Evolutionary conservation across 2,888 invertebrate species (phyloP).

Genomic region (Patella depressa): DNA sequence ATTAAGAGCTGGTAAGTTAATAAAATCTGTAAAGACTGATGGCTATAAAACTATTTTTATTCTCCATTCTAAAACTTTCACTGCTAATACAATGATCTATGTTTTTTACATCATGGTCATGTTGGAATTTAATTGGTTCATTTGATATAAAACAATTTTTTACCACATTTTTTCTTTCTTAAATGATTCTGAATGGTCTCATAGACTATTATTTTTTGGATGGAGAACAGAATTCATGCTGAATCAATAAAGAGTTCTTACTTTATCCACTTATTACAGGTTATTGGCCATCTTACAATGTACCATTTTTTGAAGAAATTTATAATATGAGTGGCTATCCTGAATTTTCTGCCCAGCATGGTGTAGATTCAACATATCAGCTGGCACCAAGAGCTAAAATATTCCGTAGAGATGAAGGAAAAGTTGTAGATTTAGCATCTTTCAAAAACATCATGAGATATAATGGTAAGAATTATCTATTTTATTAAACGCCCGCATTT

Average conservation of each 20-base stretch:
- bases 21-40: neutral
- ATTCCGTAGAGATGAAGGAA: slow-evolving; percentile 66
- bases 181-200: no score
- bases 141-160: no score
- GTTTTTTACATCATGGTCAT: no score
- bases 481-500: no score
- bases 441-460: slow-evolving; percentile 68
- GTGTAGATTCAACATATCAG: slow-evolving; percentile 65
- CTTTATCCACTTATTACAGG: slow-evolving; percentile 41
- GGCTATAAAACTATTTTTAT: no score
- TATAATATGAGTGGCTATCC: slow-evolving; percentile 69
- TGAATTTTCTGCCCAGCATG: slow-evolving; percentile 54
- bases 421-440: slow-evolving; percentile 54
- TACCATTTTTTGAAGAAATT: slow-evolving; percentile 67
- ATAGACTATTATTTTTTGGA: no score
- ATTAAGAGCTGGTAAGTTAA: slow-evolving; percentile 58
- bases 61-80: no score
- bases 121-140: no score
- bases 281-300: slow-evolving; percentile 70
- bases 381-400: slow-evolving; percentile 70
- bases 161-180: no score
- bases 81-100: no score
- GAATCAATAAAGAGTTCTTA: no score
- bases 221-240: no score
- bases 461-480: slow-evolving; percentile 55